Evolutionary conservation across 2,888 invertebrate genomes (phyloP), one percentile per base, ranked within the genome.

Genomic region (Pegoplata infirma): DNA sequence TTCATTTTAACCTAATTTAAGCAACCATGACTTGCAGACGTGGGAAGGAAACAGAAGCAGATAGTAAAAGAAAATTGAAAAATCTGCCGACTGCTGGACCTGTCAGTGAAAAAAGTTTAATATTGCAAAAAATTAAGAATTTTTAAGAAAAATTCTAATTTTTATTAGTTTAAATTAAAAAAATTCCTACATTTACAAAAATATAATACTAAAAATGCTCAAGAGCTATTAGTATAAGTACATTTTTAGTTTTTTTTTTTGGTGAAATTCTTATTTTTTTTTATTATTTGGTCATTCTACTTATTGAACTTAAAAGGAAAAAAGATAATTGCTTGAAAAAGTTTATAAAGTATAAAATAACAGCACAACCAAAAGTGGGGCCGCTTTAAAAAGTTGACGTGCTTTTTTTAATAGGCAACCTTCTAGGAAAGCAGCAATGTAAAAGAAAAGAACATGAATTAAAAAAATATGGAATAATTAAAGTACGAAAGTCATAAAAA

Each of bases 61-160:
- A 17, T 21, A 44, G 6, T 46, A 8, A 67, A 56, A 49, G 61
- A 49, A 61, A 75, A 64, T 25, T 56, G 53, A 21, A 78, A 53
- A 67, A 68, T 56, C 74, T 55, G 51, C 64, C 74, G 78, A 79
- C 66, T 79, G n/a, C n/a, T n/a, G n/a, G n/a, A n/a, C n/a, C n/a
- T n/a, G 74, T 74, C 74, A 74, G 74, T 69, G 69, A 14, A 69
- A 78, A 74, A 56, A 36, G n/a, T n/a, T n/a, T 61, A 51, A 58
- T 47, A 69, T 78, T 59, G n/a, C 23, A 58, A 64, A 19, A 49
- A 61, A 10, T 12, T 46, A 36, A 58, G 28, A 32, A 58, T 53
- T 64, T 55, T 64, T 44, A 36, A 28, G 16, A 32, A 46, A 49
- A 46, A n/a, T 59, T 69, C 51, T 36, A 23, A 5, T 16, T 23